phyloP scores from a whole-genome alignment of 2,797 vertebrate species.

The Clarias laeviceps region DNA sequence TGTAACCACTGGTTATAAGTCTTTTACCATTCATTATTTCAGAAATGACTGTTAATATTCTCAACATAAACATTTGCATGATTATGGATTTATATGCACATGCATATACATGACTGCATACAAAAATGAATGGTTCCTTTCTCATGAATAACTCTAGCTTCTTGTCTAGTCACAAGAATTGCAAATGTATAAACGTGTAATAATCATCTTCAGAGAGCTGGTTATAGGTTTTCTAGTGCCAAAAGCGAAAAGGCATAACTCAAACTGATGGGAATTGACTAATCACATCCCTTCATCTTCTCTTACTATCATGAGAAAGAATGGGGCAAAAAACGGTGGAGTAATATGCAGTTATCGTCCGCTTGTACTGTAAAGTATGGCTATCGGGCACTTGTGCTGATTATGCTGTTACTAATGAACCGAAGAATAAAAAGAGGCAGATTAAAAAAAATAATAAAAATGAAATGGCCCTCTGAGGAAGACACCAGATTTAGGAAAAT shows the following conservation, averaged over 20 bases:
- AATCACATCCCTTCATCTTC: conserved; percentile 9
- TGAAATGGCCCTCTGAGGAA: conserved; percentile 3
- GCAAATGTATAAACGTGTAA: not conserved
- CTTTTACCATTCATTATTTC: not conserved
- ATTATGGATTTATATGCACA: not conserved
- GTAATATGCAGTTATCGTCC: not conserved
- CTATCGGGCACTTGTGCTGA: not conserved
- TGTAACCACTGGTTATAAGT: not conserved
- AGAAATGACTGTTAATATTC: not conserved
- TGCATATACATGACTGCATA: too few species aligned
- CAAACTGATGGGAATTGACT: not conserved
- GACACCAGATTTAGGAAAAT: not conserved
- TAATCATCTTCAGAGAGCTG: not conserved
- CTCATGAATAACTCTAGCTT: not conserved
- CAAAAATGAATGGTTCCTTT: not conserved
- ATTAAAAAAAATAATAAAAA: not conserved
- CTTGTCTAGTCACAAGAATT: not conserved
- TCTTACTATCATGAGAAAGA: not conserved
- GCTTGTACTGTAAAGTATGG: not conserved
- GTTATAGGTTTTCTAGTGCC: not conserved
- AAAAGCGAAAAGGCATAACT: conserved; percentile 6
- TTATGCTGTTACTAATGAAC: not conserved
- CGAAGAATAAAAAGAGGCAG: not conserved
- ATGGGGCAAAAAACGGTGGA: not conserved
- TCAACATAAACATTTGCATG: too few species aligned